Evolutionary conservation across 2,888 invertebrate species (phyloP).

Genomic region (Adelphocoris suturalis): DNA sequence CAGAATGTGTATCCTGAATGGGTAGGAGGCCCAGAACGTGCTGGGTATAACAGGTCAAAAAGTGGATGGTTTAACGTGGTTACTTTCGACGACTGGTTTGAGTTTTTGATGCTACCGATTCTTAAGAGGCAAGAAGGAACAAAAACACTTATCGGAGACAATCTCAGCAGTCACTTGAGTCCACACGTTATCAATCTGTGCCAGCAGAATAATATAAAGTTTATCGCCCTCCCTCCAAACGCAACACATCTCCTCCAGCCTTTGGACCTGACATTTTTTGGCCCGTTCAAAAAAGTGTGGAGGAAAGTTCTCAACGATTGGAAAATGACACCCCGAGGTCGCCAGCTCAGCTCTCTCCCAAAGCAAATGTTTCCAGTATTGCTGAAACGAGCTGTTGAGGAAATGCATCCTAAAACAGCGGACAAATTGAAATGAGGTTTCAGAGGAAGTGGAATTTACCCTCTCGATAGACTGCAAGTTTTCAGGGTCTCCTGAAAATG

Average conservation of each 20-base stretch:
- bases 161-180: constrained; percentile 76
- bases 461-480: neutral
- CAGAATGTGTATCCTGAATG: constrained; percentile 77
- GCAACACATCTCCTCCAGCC: constrained; percentile 76
- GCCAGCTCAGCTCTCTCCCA: constrained; percentile 1
- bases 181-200: constrained; percentile 76
- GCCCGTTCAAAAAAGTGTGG: constrained; percentile 76
- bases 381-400: neutral
- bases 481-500: too few relatives aligned
- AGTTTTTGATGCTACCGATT: constrained; percentile 75
- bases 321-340: constrained; percentile 73
- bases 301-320: constrained; percentile 72
- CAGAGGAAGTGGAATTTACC: constrained; percentile 51
- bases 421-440: constrained; percentile 31
- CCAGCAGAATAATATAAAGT: constrained; percentile 76
- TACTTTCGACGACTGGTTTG: constrained; percentile 77
- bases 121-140: constrained; percentile 73
- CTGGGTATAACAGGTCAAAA: constrained; percentile 77
- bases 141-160: constrained; percentile 77
- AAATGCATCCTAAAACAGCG: neutral
- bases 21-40: constrained; percentile 77
- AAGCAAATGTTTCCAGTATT: constrained; percentile 18
- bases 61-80: constrained; percentile 77
- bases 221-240: constrained; percentile 77
- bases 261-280: constrained; percentile 76